Base-by-base conservation (phyloP, 1,140 invertebrate species). In the Brachionus manjavacas region DNA sequence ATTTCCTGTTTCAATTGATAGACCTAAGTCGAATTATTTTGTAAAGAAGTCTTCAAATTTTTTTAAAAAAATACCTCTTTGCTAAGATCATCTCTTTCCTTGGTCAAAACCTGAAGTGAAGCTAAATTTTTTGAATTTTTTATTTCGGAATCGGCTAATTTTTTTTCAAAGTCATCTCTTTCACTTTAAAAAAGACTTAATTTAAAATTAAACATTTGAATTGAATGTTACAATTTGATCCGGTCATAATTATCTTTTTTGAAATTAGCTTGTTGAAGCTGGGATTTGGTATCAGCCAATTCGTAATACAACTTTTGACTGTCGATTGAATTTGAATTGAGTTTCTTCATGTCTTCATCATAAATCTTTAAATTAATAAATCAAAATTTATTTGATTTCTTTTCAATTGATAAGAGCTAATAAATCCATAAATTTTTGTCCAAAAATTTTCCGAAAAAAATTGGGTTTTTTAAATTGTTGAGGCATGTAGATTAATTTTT, bases 161-260 rank as follows among this genome's bases (percentile, higher is more conserved):
- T 88, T 49, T 85, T 83, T 49, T 89, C 87, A 64, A 88, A 86
- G 55, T 86, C 85, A 84, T 89, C 89, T 83, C 88, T 81, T 76
- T 90, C 89, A 84, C 89, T 89, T 83, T 11, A 64, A 86, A 14
- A 84, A 70, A 84, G 12, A 39, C 28, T n/a, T 70, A 85, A 70
- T 83, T 16, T 64, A 28, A 83, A 49, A 49, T 20, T 46, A n/a
- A 60, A 25, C 52, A 68, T 64, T 68, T n/a, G 4, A 35, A 16
- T n/a, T 2, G 25, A 81, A 52, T 46, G 84, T 86, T 86, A 89
- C 89, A 72, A 81, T 87, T 89, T 89, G 0, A 89, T 85, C 84
- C 85, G 86, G 31, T 89, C 88, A 86, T 88, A 90, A 79, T 89
- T 89, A 68, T 89, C 87, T 64, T 89, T 87, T 85, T 87, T 88